Percentiles rank a stretch among this genome's conserved stretches.
Conservation (phyloP, 2,797 vertebrate species). For the Poecilia wingei region DNA sequence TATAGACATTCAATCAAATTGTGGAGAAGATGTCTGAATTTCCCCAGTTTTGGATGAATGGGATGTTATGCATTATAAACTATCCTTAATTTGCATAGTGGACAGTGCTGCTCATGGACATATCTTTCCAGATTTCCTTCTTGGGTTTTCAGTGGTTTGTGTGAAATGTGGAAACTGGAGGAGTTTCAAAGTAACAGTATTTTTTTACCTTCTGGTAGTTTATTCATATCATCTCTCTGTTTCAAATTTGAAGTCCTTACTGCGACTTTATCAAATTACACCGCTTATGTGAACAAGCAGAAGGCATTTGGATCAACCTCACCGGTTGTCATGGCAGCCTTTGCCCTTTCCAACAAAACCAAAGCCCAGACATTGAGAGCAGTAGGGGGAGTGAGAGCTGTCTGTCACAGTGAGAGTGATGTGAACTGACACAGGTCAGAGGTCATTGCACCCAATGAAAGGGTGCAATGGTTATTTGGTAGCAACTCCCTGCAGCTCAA, state of each 20-base stretch:
- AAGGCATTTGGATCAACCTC: conserved; percentile 41
- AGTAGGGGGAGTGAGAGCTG: conserved; percentile 53
- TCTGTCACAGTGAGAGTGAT: conserved; percentile 41
- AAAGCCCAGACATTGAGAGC: conserved; percentile 46
- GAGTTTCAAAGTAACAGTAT: neutral
- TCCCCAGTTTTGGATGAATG: neutral
- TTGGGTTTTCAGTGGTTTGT: neutral
- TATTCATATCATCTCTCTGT: conserved; percentile 3
- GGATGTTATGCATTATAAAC: neutral
- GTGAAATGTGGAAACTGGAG: neutral
- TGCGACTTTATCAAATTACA: neutral
- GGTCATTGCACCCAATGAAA: conserved; percentile 21
- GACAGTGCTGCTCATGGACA: neutral
- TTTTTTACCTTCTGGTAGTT: conserved; percentile 11
- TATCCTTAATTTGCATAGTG: neutral
- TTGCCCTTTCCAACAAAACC: conserved; percentile 44
- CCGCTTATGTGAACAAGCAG: conserved; percentile 35
- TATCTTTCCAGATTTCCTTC: neutral
- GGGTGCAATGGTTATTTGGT: neutral
- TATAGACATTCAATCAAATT: too few relatives aligned
- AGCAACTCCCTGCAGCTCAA: conserved; percentile 14
- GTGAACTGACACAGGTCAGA: conserved; percentile 45
- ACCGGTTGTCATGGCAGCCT: conserved; percentile 59
- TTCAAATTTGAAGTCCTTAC: conserved; percentile 15
- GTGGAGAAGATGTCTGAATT: neutral